Evolutionary conservation across 1,140 invertebrate genomes (phyloP).

Genomic region (Ladona fulva): DNA sequence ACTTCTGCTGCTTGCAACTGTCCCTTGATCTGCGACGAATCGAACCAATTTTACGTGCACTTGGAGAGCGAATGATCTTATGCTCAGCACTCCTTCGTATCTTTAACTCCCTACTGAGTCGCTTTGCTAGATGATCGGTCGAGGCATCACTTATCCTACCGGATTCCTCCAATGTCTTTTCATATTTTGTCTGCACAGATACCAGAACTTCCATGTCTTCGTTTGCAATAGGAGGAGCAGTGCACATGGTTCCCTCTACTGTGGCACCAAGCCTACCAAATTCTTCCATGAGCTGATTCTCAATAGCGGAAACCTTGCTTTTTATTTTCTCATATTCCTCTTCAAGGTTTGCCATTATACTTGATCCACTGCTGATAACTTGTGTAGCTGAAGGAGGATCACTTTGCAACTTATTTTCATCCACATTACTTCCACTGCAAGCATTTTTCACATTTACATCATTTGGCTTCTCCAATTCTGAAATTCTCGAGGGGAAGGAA

Average conservation of each 20-base stretch:
- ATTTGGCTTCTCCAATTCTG: too few relatives aligned
- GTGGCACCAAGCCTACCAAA: slow-evolving; percentile 42
- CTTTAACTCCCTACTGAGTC: slow-evolving; percentile 59
- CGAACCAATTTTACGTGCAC: slow-evolving; percentile 66
- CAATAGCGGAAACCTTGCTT: slow-evolving; percentile 57
- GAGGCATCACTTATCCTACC: slow-evolving; percentile 45
- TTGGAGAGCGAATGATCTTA: slow-evolving; percentile 66
- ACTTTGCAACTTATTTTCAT: too few relatives aligned
- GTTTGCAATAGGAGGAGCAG: slow-evolving; percentile 25
- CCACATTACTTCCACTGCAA: too few relatives aligned
- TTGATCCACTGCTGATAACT: neutral
- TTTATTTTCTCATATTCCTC: slow-evolving; percentile 63
- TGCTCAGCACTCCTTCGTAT: slow-evolving; percentile 56
- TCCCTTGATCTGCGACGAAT: slow-evolving; percentile 57
- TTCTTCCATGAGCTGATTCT: slow-evolving; percentile 56
- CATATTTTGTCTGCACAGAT: slow-evolving; percentile 56
- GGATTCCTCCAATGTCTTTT: slow-evolving; percentile 59
- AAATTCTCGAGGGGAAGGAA: too few relatives aligned
- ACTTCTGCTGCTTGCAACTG: slow-evolving; percentile 18
- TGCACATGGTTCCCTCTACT: slow-evolving; percentile 22
- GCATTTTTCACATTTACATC: too few relatives aligned
- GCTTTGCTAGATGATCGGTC: slow-evolving; percentile 58
- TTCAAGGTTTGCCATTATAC: neutral
- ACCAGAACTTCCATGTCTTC: neutral
- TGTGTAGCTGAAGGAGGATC: too few relatives aligned